phyloP scores from a whole-genome alignment of 2,888 invertebrate genomes.

The Halictus quadricinctus region DNA sequence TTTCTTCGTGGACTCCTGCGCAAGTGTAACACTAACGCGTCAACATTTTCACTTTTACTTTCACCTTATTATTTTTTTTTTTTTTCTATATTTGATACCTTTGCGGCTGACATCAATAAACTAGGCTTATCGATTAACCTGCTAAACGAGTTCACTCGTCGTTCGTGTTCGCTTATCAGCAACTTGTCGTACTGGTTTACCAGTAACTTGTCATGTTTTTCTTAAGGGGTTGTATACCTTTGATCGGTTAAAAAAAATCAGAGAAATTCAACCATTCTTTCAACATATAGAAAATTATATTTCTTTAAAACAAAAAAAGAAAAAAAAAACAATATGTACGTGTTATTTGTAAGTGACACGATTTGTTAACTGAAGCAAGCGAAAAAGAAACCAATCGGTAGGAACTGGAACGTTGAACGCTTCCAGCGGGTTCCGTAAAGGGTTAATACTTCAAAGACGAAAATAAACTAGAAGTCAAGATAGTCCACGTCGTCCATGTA shows the following conservation, averaged over 20 bases:
- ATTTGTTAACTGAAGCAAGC: background rate
- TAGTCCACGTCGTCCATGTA: background rate
- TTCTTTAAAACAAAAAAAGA: no score
- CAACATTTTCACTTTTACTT: background rate
- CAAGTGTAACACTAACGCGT: background rate
- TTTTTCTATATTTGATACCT: background rate
- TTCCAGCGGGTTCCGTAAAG: background rate
- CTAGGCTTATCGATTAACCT: background rate
- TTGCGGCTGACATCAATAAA: background rate
- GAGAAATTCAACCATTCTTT: no score
- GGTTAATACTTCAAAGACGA: background rate
- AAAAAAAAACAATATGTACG: no score
- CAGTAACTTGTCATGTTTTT: no score
- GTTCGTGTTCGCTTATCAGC: no score
- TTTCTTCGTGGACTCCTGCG: conserved; percentile 79
- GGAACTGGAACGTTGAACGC: background rate
- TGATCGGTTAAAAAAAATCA: no score
- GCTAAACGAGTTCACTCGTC: background rate
- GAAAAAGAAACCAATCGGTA: background rate
- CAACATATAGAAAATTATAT: no score
- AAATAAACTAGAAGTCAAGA: conserved; percentile 8
- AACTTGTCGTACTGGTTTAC: no score
- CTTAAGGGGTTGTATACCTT: no score
- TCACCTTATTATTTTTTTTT: background rate
- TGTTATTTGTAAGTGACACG: background rate